Evolutionary conservation across 2,797 vertebrate species (phyloP), one percentile per base, ranked within the genome.

Genomic region (Helostoma temminkii): DNA sequence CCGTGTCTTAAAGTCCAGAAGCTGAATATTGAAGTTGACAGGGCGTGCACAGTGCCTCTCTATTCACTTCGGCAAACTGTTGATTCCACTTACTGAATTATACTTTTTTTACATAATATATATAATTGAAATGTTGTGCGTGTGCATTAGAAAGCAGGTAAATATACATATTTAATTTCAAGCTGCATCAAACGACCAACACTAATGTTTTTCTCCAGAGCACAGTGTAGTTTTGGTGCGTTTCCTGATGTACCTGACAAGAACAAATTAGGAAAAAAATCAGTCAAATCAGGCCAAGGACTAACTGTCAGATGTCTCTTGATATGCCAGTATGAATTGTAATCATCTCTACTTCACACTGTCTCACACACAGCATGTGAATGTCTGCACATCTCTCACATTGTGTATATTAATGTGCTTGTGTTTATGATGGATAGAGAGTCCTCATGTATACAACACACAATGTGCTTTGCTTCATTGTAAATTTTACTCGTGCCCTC

Each of bases 361-460:
- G 34, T 48, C 26, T 47, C 19, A 9, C 14, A 52, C 12, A 43
- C 18, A 49, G 18, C 5, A 46, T 18, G 3, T 19, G 1, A 0
- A 50, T 61, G 24, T 50, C 3, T 41, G 24, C 36, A 30, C 41
- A 28, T 66, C 46, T 46, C 48, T 3, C 39, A 54, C 61, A 16
- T 26, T 28, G 45, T 59, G 52, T 57, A 62, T 71, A 41, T 57
- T 64, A 55, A 71, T 71, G 58, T n/a, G n/a, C n/a, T 36, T 71
- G 58, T 42, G 6, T 62, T 53, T 18, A 21, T 66, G 53, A 61
- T 41, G 43, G 60, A 62, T 46, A 4, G 5, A 28, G 34, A 34
- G 49, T 18, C 60, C 32, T 28, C 4, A 15, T 22, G 52, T 52
- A 10, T 19, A 53, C 37, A 36, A 19, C 18, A 16, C 21, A 16